Percentiles rank a stretch among this genome's conserved stretches.
These are phyloP conservation scores for Arrhopalites spinosus DNA, from an alignment of 2,888 invertebrate genomes.

Conservation along the genomic window DNA sequence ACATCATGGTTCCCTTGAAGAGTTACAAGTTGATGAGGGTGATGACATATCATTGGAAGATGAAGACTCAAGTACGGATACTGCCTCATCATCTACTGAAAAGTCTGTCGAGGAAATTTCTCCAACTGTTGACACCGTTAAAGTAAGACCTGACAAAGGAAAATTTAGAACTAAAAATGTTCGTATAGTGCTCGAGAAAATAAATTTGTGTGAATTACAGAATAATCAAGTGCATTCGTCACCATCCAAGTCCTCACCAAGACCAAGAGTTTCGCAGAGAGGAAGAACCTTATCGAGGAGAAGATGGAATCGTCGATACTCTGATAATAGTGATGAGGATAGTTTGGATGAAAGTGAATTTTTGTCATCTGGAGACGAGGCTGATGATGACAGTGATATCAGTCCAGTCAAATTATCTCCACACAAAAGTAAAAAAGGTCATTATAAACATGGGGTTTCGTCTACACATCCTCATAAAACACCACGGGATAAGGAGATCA, in stretches of 20 bases:
- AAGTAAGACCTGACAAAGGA: not conserved
- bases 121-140: not conserved
- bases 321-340: constrained; percentile 11
- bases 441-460: too few relatives aligned
- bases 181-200: constrained; percentile 24
- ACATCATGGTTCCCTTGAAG: too few relatives aligned
- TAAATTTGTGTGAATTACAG: constrained; percentile 13
- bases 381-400: not conserved
- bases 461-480: not conserved
- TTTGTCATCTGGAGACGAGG: constrained; percentile 1
- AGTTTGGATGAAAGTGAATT: not conserved
- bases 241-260: too few relatives aligned
- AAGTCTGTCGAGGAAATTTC: not conserved
- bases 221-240: too few relatives aligned
- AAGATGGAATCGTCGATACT: constrained; percentile 2
- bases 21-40: too few relatives aligned
- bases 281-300: not conserved
- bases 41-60: too few relatives aligned
- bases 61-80: too few relatives aligned
- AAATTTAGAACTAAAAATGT: constrained; percentile 9
- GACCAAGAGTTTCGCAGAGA: constrained; percentile 9
- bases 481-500: not conserved
- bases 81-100: too few relatives aligned
- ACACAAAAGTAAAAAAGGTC: too few relatives aligned
- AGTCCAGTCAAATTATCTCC: not conserved